Percentiles rank a stretch among this genome's conserved stretches.
These are phyloP conservation scores for Sitodiplosis mosellana DNA, from an alignment of 1,140 invertebrate species.

Conservation along the genomic window DNA sequence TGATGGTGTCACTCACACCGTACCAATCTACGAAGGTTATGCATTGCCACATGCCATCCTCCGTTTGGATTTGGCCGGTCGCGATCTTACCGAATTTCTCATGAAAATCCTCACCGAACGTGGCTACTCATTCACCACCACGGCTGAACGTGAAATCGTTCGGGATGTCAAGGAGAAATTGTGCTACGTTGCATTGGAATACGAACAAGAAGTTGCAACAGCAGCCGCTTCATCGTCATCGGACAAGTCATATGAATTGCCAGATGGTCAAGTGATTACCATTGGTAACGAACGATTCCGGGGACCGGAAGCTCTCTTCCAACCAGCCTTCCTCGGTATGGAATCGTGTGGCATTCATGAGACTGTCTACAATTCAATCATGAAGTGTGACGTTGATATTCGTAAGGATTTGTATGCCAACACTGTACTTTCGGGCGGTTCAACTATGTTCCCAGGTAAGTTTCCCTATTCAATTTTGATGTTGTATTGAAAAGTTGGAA, in stretches of 20 bases:
- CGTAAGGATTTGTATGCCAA: conserved; percentile 91
- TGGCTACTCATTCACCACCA: conserved; percentile 93
- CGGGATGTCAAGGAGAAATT: conserved; percentile 90
- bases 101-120: conserved; percentile 94
- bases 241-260: conserved; percentile 87
- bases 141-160: conserved; percentile 89
- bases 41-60: conserved; percentile 64
- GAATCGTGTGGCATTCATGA: conserved; percentile 89
- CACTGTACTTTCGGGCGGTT: conserved; percentile 88
- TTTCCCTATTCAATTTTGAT: too few species aligned
- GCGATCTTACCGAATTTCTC: conserved; percentile 87
- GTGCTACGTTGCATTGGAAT: conserved; percentile 80
- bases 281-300: conserved; percentile 94
- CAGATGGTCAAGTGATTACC: conserved; percentile 90
- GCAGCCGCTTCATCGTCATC: conserved; percentile 77
- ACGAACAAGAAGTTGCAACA: conserved; percentile 89
- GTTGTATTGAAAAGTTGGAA: too few species aligned
- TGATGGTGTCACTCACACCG: conserved; percentile 88
- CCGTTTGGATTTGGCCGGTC: conserved; percentile 78
- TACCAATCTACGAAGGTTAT: conserved; percentile 83
- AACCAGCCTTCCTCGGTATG: conserved; percentile 89
- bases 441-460: conserved; percentile 85
- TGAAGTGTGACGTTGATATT: conserved; percentile 91
- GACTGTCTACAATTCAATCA: conserved; percentile 92
- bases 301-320: conserved; percentile 92